A percentile compares a stretch with the other conserved stretches of the same genome.
These are phyloP conservation scores for Corticium candelabrum DNA, from an alignment of 37 sponge, comb jelly and placozoan genomes.

Conservation along the genomic window DNA sequence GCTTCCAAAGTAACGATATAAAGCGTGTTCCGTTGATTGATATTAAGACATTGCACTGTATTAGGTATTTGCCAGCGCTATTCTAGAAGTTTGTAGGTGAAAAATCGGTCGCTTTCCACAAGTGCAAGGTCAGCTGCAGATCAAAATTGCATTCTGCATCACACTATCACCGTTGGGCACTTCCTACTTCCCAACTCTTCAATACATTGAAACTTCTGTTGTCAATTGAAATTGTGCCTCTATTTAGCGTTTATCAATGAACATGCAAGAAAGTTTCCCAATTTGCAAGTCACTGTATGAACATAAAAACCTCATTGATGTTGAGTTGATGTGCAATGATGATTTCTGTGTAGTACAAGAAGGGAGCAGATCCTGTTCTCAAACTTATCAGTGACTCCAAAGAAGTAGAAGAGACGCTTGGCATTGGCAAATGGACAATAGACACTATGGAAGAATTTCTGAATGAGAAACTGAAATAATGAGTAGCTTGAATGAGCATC, in stretches of 20 bases:
- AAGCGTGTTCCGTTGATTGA: not conserved
- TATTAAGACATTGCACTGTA: not conserved
- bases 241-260: not conserved
- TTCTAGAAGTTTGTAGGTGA: constrained; percentile 89
- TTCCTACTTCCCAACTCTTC: too few relatives aligned
- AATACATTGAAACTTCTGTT: not conserved
- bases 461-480: constrained; percentile 34
- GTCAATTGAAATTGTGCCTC: not conserved
- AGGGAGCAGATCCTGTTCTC: constrained; percentile 61
- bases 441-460: constrained; percentile 80
- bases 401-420: constrained; percentile 67
- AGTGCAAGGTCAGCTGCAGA: constrained; percentile 49
- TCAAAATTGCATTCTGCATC: too few relatives aligned
- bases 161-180: too few relatives aligned
- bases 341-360: constrained; percentile 36
- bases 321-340: not conserved
- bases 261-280: constrained; percentile 33
- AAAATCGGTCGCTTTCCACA: constrained; percentile 80
- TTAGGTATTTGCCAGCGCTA: constrained; percentile 58
- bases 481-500: not conserved
- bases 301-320: not conserved
- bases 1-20: not conserved
- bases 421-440: constrained; percentile 84
- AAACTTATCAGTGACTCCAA: constrained; percentile 62
- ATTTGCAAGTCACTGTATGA: constrained; percentile 27